A percentile compares a stretch with the other conserved stretches of the same genome.
Evolutionary conservation across 2,888 invertebrate species (phyloP).

Genomic region (Metellina segmentata): DNA sequence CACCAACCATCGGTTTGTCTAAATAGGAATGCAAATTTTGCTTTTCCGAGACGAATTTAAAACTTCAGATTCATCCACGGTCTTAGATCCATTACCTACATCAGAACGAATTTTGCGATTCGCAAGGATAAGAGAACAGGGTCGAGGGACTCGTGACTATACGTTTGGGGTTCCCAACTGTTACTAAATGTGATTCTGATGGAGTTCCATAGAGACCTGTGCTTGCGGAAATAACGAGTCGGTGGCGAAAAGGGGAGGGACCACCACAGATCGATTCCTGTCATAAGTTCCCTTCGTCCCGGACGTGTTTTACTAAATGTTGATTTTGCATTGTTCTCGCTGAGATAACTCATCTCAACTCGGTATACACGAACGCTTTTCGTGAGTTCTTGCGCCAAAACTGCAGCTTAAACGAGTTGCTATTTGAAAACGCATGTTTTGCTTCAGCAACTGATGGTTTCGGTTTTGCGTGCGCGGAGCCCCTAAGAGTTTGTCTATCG

Average conservation of each 20-base stretch:
- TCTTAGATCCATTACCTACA: no score
- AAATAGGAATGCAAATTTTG: no score
- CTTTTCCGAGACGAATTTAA: no score
- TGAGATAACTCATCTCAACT: conserved; percentile 14
- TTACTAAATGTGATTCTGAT: conserved; percentile 60
- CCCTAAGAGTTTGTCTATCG: background rate
- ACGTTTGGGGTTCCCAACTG: conserved; percentile 16
- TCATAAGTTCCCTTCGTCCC: conserved; percentile 19
- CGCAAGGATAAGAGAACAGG: no score
- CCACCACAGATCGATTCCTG: conserved; percentile 8
- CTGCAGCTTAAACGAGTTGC: background rate
- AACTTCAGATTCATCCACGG: no score
- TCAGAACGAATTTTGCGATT: no score
- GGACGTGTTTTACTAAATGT: conserved; percentile 33
- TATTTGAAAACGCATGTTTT: background rate
- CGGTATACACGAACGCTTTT: conserved; percentile 11
- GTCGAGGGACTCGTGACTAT: conserved; percentile 14
- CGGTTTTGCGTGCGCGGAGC: background rate
- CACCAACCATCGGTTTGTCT: no score
- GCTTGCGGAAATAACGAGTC: conserved; percentile 20
- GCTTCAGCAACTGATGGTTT: background rate
- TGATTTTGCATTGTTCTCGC: conserved; percentile 70
- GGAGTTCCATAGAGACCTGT: conserved; percentile 7
- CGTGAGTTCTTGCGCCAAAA: conserved; percentile 10
- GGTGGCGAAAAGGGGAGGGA: conserved; percentile 68